Evolutionary conservation across 2,888 invertebrate species (phyloP).

Genomic region (Calameuta pallipes): DNA sequence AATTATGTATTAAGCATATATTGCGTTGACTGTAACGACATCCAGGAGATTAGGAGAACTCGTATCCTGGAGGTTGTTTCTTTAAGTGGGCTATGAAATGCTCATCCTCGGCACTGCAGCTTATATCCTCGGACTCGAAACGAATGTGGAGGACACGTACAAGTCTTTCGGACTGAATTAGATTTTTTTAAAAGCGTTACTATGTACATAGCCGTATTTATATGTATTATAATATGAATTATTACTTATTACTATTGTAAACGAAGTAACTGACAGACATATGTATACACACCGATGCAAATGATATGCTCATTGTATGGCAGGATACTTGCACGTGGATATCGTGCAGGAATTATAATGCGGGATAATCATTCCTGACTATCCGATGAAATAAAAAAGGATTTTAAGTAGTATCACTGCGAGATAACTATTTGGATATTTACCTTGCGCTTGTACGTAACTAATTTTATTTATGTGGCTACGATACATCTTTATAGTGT

Average conservation of each 20-base stretch:
- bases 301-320: not conserved
- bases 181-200: conserved; percentile 22
- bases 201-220: conserved; percentile 33
- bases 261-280: not conserved
- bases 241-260: conserved; percentile 13
- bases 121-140: not conserved
- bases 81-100: not conserved
- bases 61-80: not conserved
- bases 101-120: not conserved
- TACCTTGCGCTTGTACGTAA: not conserved
- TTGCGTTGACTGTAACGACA: not conserved
- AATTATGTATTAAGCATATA: not conserved
- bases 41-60: not conserved
- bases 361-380: not conserved
- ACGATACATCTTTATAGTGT: not conserved
- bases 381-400: not conserved
- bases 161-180: conserved; percentile 8
- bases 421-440: not conserved
- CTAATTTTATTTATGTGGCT: not conserved
- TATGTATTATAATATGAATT: conserved; percentile 26
- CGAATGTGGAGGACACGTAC: not conserved
- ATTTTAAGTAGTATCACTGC: not conserved
- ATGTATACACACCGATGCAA: not conserved
- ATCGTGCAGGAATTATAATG: not conserved
- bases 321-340: not conserved